Conservation (phyloP, 2,888 invertebrate species). For the Trachelus tabidus region DNA sequence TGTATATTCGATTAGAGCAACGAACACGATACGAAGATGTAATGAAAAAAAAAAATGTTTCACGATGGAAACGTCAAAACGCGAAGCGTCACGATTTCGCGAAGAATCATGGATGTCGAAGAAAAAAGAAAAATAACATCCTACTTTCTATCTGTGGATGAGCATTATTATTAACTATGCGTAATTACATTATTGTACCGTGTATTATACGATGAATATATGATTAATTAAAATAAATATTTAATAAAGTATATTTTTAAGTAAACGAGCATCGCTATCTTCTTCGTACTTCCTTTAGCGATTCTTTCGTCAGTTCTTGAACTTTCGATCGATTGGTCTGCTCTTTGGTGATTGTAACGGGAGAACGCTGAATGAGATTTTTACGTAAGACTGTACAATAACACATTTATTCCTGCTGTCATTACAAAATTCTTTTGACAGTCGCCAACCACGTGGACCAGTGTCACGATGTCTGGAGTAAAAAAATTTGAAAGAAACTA, state of each 20-base stretch:
- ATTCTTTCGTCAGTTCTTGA: not conserved
- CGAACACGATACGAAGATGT: not conserved
- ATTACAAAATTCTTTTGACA: not conserved
- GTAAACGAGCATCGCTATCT: constrained; percentile 23
- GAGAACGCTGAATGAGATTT: not conserved
- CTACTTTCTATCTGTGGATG: constrained; percentile 27
- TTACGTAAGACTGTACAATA: not conserved
- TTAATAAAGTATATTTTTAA: constrained; percentile 42
- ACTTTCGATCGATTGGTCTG: fast-evolving
- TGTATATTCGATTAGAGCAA: not conserved
- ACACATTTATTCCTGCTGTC: not conserved
- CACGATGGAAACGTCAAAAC: not conserved
- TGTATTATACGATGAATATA: constrained; percentile 32
- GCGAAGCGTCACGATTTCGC: not conserved
- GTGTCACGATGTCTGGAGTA: too few species aligned
- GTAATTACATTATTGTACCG: constrained; percentile 26
- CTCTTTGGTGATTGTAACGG: not conserved
- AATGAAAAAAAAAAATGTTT: not conserved
- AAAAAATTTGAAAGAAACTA: not conserved
- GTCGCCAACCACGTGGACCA: not conserved
- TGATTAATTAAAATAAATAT: constrained; percentile 27
- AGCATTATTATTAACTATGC: constrained; percentile 25
- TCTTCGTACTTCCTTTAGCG: not conserved
- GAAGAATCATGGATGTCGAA: not conserved
- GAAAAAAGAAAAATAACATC: not conserved